These are phyloP conservation scores for Rhinoderma darwinii DNA, from an alignment of 2,113 vertebrate genomes.

Conservation along the genomic window DNA sequence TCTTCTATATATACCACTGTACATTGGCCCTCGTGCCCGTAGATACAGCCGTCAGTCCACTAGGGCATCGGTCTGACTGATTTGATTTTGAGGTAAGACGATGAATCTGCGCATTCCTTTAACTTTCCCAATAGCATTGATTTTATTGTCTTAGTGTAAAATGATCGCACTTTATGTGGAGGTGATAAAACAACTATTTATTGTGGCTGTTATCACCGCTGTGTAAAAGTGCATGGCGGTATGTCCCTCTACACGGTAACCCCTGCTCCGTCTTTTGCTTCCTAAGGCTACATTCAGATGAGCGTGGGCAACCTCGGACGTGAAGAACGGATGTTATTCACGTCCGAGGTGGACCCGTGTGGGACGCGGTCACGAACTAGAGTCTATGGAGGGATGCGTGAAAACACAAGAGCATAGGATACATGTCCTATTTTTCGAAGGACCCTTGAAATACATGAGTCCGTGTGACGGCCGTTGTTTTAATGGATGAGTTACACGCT, in stretches of 20 bases:
- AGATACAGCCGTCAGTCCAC: neutral
- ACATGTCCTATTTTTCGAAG: no score
- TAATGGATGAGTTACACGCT: no score
- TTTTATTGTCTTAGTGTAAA: constrained; percentile 29
- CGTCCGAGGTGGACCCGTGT: no score
- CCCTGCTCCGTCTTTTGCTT: neutral
- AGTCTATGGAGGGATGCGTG: no score
- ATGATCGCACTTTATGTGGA: constrained; percentile 10
- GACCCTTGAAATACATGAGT: no score
- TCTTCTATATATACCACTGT: neutral
- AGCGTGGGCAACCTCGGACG: no score
- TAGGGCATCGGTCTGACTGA: neutral
- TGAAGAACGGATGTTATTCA: no score
- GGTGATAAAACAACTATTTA: constrained; percentile 40
- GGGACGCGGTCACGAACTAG: no score
- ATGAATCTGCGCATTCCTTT: neutral
- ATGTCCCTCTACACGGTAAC: neutral
- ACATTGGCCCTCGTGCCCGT: neutral
- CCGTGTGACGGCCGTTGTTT: no score
- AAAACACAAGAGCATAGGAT: no score
- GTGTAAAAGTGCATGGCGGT: constrained; percentile 29
- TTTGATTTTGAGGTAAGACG: neutral
- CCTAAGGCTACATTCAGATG: no score
- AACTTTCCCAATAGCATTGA: neutral
- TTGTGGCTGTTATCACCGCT: constrained; percentile 22